Conservation (phyloP, 2,888 invertebrate species). For the Alentia gelatinosa region DNA sequence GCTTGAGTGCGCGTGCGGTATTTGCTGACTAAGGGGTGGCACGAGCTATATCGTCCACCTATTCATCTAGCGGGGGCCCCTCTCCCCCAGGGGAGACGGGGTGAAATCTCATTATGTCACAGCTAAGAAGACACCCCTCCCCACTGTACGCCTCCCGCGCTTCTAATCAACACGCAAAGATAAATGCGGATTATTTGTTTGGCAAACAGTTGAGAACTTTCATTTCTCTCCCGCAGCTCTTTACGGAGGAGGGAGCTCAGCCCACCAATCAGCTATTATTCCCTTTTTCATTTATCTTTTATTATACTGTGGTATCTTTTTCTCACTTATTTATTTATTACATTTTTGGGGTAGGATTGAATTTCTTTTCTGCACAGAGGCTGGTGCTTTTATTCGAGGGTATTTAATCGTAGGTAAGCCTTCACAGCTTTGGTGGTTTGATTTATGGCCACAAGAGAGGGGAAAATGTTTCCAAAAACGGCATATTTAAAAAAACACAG, state of each 20-base stretch:
- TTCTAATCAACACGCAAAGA: background rate
- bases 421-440: background rate
- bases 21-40: background rate
- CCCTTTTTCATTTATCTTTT: background rate
- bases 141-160: background rate
- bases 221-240: background rate
- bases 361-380: constrained; percentile 3
- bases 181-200: background rate
- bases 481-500: background rate
- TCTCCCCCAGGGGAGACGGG: background rate
- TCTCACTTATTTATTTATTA: background rate
- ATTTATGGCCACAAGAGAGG: constrained; percentile 14
- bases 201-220: background rate
- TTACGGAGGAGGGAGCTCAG: background rate
- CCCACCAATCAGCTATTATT: no score
- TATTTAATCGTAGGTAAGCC: background rate
- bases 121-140: background rate
- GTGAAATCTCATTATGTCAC: constrained; percentile 35
- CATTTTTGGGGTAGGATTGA: background rate
- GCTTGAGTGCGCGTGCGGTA: background rate
- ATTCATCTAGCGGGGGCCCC: background rate
- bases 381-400: background rate
- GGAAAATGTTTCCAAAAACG: no score
- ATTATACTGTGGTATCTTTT: background rate
- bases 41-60: background rate